Conservation (phyloP, 2,113 vertebrate species). For the Saccopteryx bilineata region DNA sequence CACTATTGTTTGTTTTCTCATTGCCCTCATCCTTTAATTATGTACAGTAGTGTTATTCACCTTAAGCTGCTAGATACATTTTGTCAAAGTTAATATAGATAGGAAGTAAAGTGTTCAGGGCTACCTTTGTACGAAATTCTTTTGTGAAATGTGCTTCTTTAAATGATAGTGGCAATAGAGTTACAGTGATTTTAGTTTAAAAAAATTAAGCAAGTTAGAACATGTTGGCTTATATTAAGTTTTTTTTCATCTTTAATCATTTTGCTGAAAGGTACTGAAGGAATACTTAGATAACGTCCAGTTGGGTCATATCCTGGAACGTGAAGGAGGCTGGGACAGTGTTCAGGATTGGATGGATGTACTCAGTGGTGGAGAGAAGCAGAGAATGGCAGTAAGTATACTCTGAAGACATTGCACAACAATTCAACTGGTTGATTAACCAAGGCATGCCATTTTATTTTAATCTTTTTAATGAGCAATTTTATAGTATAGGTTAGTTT, state of each 20-base stretch:
- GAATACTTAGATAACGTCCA: conserved; percentile 98
- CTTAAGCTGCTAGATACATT: background rate
- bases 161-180: conserved; percentile 34
- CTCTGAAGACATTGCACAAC: background rate
- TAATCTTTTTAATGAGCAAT: conserved; percentile 5
- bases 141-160: conserved; percentile 27
- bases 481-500: background rate
- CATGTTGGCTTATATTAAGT: background rate
- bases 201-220: conserved; percentile 54
- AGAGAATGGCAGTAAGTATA: conserved; percentile 96
- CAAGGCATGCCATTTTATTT: conserved; percentile 9
- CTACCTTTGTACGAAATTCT: background rate
- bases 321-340: conserved; percentile 96
- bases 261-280: conserved; percentile 94
- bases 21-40: background rate
- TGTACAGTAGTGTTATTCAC: background rate
- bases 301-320: conserved; percentile 95
- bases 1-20: background rate
- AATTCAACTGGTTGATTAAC: background rate
- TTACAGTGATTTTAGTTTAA: conserved; percentile 13
- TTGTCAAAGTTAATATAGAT: conserved; percentile 1
- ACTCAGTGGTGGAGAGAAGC: conserved; percentile 98
- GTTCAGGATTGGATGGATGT: conserved; percentile 99
- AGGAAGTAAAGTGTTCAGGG: conserved; percentile 14
- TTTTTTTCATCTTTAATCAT: conserved; percentile 64